Base-by-base conservation (phyloP, 2,113 vertebrate genomes). In the Lota lota region DNA sequence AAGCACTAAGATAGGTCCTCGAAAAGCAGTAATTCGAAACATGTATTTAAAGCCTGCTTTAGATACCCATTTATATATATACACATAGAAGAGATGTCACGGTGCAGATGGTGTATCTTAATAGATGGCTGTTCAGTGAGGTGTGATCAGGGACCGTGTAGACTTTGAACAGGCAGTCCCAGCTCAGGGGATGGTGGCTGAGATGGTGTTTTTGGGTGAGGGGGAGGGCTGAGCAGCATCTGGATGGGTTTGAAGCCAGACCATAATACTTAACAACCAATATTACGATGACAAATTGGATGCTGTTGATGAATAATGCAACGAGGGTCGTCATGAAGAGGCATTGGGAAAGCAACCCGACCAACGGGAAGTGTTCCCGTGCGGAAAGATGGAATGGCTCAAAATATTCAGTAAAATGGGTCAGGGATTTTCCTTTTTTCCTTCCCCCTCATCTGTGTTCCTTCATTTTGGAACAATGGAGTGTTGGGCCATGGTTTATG, bases 261-360 rank as follows among this genome's bases (percentile, higher is more conserved):
- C 85, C 67, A 73, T 76, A 75, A 86, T 22, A 78, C 61, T 88
- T 79, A 74, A 85, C 73, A 60, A 61, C 19, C 24, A 79, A 74
- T 64, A 66, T 62, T 68, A 81, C 11, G 19, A 68, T 87, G 83
- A 89, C 82, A 87, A 86, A 89, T 87, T 84, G 72, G 83, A 86
- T 84, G 86, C 75, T 81, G 85, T 80, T 69, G 59, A 83, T 90
- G 86, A 91, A 75, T 88, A 86, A 90, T 86, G 80, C 73, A 67
- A 70, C 69, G 60, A 73, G 69, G 75, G 51, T 61, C 69, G 69
- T 40, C 61, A n/a, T n/a, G n/a, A n/a, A n/a, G n/a, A n/a, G n/a
- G n/a, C n/a, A 62, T 68, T 75, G 59, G 64, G 73, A 66, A 61
- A 72, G 21, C 76, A 75, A 75, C 33, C 77, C 64, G 69, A 63